A percentile compares a stretch with the other conserved stretches of the same genome.
Evolutionary conservation across 2,113 vertebrate genomes (phyloP).

Genomic region (Nothobranchius kuhntae): DNA sequence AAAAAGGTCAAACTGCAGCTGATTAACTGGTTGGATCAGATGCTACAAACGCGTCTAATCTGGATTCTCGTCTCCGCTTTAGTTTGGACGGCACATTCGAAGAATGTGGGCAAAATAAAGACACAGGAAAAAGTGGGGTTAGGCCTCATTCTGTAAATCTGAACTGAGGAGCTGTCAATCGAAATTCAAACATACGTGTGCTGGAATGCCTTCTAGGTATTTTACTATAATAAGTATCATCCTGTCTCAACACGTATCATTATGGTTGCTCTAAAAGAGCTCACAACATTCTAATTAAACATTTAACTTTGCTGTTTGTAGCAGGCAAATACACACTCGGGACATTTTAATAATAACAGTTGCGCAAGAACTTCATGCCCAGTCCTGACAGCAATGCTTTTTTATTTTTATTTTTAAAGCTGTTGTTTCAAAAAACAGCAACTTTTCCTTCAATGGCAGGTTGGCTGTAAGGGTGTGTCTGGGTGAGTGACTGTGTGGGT

Average conservation of each 20-base stretch:
- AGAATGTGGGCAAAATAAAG: constrained; percentile 25
- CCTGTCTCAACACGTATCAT: background rate
- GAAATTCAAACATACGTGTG: background rate
- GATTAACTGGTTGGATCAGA: constrained; percentile 46
- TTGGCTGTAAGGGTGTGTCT: constrained; percentile 12
- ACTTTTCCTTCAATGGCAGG: background rate
- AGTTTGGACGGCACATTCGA: constrained; percentile 38
- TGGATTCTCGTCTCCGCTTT: constrained; percentile 13
- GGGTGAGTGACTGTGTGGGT: constrained; percentile 1
- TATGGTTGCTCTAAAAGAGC: background rate
- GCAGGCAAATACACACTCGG: too few species aligned
- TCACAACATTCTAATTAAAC: background rate
- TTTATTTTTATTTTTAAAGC: background rate
- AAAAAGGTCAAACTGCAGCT: constrained; percentile 15
- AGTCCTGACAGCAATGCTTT: background rate
- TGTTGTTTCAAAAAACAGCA: background rate
- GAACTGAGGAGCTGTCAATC: background rate
- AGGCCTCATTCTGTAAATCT: background rate
- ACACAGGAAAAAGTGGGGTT: background rate
- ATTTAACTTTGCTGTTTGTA: background rate
- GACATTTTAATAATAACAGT: too few species aligned
- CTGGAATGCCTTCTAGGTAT: background rate
- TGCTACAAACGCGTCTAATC: background rate
- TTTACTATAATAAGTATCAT: background rate
- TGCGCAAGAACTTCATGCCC: background rate